Evolutionary conservation across 2,888 invertebrate genomes (phyloP), one percentile per base, ranked within the genome.

Genomic region (Sturmia bella): DNA sequence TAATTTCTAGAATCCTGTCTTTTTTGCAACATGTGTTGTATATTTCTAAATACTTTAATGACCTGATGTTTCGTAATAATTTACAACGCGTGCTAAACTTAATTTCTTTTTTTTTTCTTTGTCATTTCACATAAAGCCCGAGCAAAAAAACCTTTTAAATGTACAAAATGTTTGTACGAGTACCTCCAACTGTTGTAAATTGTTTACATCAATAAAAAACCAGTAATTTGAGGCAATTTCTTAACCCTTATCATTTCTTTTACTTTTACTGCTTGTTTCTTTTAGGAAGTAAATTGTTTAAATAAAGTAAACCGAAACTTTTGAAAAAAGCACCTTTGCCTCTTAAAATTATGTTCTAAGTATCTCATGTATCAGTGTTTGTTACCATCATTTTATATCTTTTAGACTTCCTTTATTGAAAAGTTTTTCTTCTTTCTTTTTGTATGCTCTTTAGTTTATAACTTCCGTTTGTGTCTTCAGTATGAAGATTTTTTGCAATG

Each of bases 181-280:
- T 66, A 72, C 15, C 17, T 12, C 27, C 75, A 80, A 75, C 80
- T 76, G 80, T 76, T 75, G 69, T 70, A 57, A 70, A 12, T 57
- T 56, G 43, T 17, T 21, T 52, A 19, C n/a, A 15, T 37, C 13
- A 64, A 17, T 32, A 32, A 32, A 61, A 48, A 24, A 54, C 56
- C 59, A 57, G 78, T 70, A 70, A 80, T 80, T 80, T 73, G 48
- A 79, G 43, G 24, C 50, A 69, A 63, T 74, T 70, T 79, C 57
- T 80, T 52, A 64, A 74, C 68, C 79, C 80, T 74, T 74, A 74
- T 59, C 27, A 17, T 54, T 43, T 61, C 9, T 43, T 37, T 24
- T 50, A 15, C 17, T 56, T 17, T 32, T 39, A 57, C 32, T 56
- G 7, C 43, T 1, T 45, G 19, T 21, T 27, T 37, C 45, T 27